Evolutionary conservation across 1,140 invertebrate genomes (phyloP), one percentile per base, ranked within the genome.

Genomic region (Anastrepha obliqua): DNA sequence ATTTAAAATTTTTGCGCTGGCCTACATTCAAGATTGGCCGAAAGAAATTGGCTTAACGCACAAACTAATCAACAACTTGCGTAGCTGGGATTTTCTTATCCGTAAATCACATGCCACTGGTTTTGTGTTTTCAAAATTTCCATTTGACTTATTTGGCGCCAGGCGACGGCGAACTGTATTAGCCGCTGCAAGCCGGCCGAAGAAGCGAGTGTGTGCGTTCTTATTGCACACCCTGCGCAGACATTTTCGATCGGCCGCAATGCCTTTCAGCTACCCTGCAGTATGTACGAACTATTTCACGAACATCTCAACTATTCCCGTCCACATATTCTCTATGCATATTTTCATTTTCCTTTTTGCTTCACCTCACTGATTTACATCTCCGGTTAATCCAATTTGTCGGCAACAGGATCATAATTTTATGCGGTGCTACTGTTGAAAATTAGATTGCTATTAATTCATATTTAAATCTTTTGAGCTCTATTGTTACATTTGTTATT

Each of bases 321-420:
- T 44, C 47, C 67, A 47, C 17, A 13, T n/a, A 17, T 62, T 13
- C 11, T 13, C 17, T 13, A 62, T 17, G 15, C 15, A 13, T 62
- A 17, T n/a, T 62, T n/a, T 62, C 17, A 2, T 62, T 74, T 74
- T 81, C 55, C 47, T 20, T 81, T 47, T 20, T 55, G 15, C 47
- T 55, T 20, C n/a, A 81, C 7, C 2, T 81, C 74, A 81, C 74
- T 81, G 74, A 81, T 86, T 86, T 86, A 29, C 60, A 87, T 87
- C 86, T 87, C 55, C 17, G 11, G 86, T 64, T 87, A 47, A 87
- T 87, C 86, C 60, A 87, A 87, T 87, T 64, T 86, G 86, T n/a
- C 47, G 44, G n/a, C 47, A 55, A 55, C n/a, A n/a, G 62, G 86
- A 87, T 67, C 44, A 87, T 87, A 87, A 87, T 67, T 65, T 87